Evolutionary conservation across 2,888 invertebrate species (phyloP).

Genomic region (Sinodicranocentrus sp.): DNA sequence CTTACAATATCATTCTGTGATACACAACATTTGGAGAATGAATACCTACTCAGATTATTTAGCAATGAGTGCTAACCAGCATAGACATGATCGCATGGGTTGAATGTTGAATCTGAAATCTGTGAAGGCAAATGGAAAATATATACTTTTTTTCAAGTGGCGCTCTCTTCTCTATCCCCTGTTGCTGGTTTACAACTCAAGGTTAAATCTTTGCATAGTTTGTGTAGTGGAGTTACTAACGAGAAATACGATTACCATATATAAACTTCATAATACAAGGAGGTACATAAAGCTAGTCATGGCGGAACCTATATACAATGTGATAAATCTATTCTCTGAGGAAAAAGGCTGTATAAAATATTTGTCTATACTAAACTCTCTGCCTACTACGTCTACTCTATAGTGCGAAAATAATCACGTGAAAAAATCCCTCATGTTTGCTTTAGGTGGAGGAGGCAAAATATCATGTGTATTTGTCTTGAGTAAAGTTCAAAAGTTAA

Average conservation of each 20-base stretch:
- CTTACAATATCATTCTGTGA: no score
- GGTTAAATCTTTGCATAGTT: conserved; percentile 36
- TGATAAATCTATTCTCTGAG: not conserved
- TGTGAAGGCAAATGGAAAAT: not conserved
- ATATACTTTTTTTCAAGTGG: conserved; percentile 5
- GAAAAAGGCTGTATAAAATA: not conserved
- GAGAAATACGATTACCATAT: not conserved
- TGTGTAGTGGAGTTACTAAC: not conserved
- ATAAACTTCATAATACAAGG: not conserved
- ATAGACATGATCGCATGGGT: not conserved
- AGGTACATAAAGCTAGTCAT: not conserved
- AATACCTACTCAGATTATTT: not conserved
- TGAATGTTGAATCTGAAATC: not conserved
- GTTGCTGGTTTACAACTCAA: conserved; percentile 20
- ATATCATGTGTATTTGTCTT: no score
- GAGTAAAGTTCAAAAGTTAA: no score
- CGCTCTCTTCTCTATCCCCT: not conserved
- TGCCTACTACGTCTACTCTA: not conserved
- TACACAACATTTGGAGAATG: not conserved
- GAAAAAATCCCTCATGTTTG: not conserved
- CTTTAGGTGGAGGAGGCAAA: no score
- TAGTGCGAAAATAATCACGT: not conserved
- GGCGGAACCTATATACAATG: not conserved
- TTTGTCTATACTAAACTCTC: no score
- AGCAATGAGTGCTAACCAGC: not conserved